Base-by-base conservation (phyloP, 2,797 vertebrate genomes). In the Sebastes steindachneri region DNA sequence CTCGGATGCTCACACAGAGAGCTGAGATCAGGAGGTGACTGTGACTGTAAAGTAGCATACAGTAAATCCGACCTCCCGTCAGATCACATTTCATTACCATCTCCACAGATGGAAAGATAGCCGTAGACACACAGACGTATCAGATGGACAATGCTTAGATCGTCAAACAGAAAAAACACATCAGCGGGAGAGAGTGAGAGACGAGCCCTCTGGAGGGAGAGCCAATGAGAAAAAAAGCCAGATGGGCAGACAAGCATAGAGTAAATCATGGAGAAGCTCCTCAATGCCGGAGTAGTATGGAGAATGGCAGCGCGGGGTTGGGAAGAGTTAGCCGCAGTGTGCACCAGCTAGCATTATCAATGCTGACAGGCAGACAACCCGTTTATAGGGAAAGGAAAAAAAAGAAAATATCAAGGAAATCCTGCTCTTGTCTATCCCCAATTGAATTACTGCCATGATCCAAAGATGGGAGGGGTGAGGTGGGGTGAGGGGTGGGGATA, bases 351-450 rank as follows among this genome's bases (percentile, higher is more conserved):
- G 88, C 81, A 70, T 95, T 90, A 95, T 95, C 92, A 85, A 94
- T 88, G 90, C 90, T 94, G 94, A 94, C 94, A 94, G 93, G 83
- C 85, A 90, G 91, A 93, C 92, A 93, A 94, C 82, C 86, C 92
- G 91, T 93, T 95, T 94, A 92, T 92, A 81, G 73, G 83, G 70
- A 85, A 79, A 80, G 89, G 17, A 1, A 67, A 88, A 91, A 81
- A 84, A 80, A 81, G 82, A 91, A 83, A 83, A 81, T 82, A 92
- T 89, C 82, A 87, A 89, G 91, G 88, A 93, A 93, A 91, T 88
- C 86, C 89, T 82, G 90, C 92, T 89, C 90, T 85, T 83, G 87
- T 92, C 92, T 90, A 89, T 89, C 89, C 92, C 92, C 93, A 86
- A 95, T 92, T 93, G 90, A 93, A 94, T 95, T 94, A 93, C 88